Evolutionary conservation across 2,113 vertebrate genomes (phyloP).

Genomic region (Panurus biarmicus): DNA sequence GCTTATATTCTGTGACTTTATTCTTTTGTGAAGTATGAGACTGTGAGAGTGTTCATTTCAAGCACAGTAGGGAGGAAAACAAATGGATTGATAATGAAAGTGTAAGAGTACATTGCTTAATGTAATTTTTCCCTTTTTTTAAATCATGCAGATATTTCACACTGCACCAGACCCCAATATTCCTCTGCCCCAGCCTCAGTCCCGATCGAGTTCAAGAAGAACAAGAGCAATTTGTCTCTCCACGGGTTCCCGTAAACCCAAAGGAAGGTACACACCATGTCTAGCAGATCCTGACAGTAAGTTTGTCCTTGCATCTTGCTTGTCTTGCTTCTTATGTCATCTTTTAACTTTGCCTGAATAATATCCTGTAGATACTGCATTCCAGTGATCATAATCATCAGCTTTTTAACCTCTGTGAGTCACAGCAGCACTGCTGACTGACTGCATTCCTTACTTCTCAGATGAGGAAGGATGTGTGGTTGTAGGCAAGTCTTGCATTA

Average conservation of each 20-base stretch:
- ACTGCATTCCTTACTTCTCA: not conserved
- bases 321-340: not conserved
- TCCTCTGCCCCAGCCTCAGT: constrained; percentile 85
- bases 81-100: not conserved
- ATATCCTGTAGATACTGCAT: not conserved
- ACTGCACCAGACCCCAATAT: constrained; percentile 88
- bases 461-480: not conserved
- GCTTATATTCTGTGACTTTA: not conserved
- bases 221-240: constrained; percentile 92
- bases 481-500: not conserved
- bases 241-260: constrained; percentile 86
- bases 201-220: constrained; percentile 83
- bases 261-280: constrained; percentile 85
- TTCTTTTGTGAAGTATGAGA: not conserved
- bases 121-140: not conserved
- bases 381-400: not conserved
- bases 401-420: constrained; percentile 17
- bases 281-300: constrained; percentile 95
- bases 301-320: constrained; percentile 23
- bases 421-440: not conserved
- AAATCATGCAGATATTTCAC: constrained; percentile 81
- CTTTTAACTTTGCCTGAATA: not conserved
- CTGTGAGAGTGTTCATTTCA: not conserved
- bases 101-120: not conserved
- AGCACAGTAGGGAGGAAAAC: not conserved